phyloP scores from a whole-genome alignment of 2,797 vertebrate genomes.

The Gambelia wislizenii region DNA sequence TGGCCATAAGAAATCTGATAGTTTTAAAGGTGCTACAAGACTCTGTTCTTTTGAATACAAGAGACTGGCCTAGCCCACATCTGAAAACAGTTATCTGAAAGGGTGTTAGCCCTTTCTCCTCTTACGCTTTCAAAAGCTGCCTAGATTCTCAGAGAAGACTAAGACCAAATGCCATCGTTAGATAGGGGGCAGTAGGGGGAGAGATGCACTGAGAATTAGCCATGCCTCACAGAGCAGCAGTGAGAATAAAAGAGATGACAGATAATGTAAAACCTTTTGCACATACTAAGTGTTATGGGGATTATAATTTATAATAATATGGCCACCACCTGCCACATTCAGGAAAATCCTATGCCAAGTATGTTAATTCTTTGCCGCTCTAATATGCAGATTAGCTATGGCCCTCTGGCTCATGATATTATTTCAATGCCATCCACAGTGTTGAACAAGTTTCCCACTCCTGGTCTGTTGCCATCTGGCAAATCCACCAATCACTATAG shows the following conservation, averaged over 20 bases:
- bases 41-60: not conserved
- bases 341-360: constrained; percentile 35
- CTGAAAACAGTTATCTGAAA: not conserved
- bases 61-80: not conserved
- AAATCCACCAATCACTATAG: not conserved
- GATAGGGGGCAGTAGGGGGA: no score
- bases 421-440: constrained; percentile 25
- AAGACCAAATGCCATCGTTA: not conserved
- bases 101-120: no score
- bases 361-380: constrained; percentile 36
- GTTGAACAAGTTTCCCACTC: constrained; percentile 22
- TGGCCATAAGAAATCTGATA: not conserved
- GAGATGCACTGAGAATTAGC: not conserved
- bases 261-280: constrained; percentile 25
- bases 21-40: not conserved
- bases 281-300: constrained; percentile 20
- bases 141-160: not conserved
- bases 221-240: not conserved
- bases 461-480: constrained; percentile 35
- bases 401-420: constrained; percentile 32
- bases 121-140: not conserved
- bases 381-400: constrained; percentile 32
- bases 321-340: constrained; percentile 38
- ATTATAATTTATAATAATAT: constrained; percentile 48
- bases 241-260: constrained; percentile 7